These are phyloP conservation scores for Tetranychus urticae DNA, from an alignment of 1,140 invertebrate species.

Conservation along the genomic window DNA sequence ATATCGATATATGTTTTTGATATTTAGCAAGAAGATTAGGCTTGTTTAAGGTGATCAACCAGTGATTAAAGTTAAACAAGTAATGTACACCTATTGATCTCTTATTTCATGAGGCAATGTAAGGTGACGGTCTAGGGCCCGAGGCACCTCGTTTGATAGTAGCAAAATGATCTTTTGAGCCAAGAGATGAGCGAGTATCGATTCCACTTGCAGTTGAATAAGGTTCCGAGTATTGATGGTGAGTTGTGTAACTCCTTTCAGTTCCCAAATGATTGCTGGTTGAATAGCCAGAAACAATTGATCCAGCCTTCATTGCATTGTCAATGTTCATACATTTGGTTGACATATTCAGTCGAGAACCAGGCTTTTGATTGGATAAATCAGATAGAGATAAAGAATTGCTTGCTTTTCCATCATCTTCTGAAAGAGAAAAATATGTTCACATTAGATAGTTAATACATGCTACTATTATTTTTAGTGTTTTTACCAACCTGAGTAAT, in stretches of 20 bases:
- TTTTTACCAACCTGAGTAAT: neutral
- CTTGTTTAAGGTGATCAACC: too few species aligned
- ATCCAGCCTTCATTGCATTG: neutral
- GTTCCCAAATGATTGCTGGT: neutral
- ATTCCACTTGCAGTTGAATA: neutral
- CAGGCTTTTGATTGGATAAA: neutral
- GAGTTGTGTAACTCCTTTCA: neutral
- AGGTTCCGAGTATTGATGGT: neutral
- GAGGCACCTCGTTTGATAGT: neutral
- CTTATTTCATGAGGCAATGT: neutral
- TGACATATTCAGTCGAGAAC: neutral
- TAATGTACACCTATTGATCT: too few species aligned
- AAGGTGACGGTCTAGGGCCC: neutral
- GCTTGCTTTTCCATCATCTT: neutral
- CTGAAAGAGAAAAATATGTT: neutral
- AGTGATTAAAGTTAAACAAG: too few species aligned
- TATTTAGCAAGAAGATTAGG: too few species aligned
- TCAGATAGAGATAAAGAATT: slow-evolving; percentile 1
- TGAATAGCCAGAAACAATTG: neutral
- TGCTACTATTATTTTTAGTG: neutral
- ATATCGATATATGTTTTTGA: too few species aligned
- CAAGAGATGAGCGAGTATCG: neutral
- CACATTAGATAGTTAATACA: neutral
- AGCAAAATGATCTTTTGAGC: slow-evolving; percentile 1
- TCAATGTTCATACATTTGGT: neutral